Percentiles rank a stretch among this genome's conserved stretches.
Conservation (phyloP, 2,888 invertebrate genomes). For the Pteria penguin region DNA sequence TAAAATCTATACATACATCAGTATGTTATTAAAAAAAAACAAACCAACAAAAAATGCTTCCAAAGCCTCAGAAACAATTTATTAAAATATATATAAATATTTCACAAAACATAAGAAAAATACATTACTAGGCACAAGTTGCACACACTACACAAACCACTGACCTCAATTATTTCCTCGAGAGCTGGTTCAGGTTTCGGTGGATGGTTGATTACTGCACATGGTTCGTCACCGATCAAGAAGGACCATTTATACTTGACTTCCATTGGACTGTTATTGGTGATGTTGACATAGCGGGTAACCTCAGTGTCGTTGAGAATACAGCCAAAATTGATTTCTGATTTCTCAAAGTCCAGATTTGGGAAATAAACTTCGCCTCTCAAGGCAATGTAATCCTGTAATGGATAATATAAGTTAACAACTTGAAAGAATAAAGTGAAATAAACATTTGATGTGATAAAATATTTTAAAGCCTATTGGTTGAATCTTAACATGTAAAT, state of each 20-base stretch:
- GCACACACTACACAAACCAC: constrained; percentile 11
- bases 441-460: no score
- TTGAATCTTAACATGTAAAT: no score
- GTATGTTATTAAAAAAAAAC: no score
- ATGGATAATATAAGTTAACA: no score
- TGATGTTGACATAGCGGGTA: constrained; percentile 81
- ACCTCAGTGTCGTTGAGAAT: constrained; percentile 82
- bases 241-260: constrained; percentile 81
- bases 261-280: constrained; percentile 82
- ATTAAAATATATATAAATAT: no score
- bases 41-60: no score
- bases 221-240: constrained; percentile 74
- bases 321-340: constrained; percentile 84
- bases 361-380: constrained; percentile 86
- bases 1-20: no score
- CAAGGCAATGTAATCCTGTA: constrained; percentile 85
- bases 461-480: no score
- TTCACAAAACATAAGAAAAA: no score
- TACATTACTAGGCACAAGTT: no score
- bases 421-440: no score
- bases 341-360: constrained; percentile 83
- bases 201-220: constrained; percentile 59
- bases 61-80: no score
- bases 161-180: constrained; percentile 43
- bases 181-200: constrained; percentile 41